Percentiles rank a stretch among this genome's conserved stretches.
phyloP scores from a whole-genome alignment of 2,113 vertebrate genomes.

The Indicator indicator region DNA sequence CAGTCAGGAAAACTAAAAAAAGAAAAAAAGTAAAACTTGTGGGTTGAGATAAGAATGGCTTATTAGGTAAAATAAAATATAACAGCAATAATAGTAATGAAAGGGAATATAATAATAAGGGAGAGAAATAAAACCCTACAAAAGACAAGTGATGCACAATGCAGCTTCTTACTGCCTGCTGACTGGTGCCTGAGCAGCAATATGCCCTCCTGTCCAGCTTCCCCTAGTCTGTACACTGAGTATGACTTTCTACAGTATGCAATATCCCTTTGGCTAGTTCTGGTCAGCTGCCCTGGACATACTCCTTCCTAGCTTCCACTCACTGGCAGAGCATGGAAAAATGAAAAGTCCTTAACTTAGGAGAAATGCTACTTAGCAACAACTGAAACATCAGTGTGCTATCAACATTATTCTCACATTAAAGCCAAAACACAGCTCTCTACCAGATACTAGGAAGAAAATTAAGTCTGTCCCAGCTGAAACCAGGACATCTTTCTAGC shows the following conservation, averaged over 20 bases:
- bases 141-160: background rate
- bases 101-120: background rate
- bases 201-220: background rate
- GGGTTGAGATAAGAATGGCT: background rate
- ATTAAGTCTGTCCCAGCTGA: background rate
- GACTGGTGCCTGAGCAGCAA: background rate
- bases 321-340: background rate
- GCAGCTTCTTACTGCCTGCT: background rate
- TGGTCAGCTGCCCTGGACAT: background rate
- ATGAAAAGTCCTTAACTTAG: background rate
- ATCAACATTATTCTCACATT: background rate
- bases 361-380: background rate
- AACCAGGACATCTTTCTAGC: background rate
- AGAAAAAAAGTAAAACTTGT: background rate
- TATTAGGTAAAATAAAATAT: background rate
- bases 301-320: background rate
- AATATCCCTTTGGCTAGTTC: background rate
- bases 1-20: background rate
- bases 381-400: background rate
- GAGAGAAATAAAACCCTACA: background rate
- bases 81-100: background rate
- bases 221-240: background rate
- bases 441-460: background rate
- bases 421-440: background rate
- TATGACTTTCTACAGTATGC: background rate